Conservation (phyloP, 2,113 vertebrate species). For the Todiramphus saurophagus region DNA sequence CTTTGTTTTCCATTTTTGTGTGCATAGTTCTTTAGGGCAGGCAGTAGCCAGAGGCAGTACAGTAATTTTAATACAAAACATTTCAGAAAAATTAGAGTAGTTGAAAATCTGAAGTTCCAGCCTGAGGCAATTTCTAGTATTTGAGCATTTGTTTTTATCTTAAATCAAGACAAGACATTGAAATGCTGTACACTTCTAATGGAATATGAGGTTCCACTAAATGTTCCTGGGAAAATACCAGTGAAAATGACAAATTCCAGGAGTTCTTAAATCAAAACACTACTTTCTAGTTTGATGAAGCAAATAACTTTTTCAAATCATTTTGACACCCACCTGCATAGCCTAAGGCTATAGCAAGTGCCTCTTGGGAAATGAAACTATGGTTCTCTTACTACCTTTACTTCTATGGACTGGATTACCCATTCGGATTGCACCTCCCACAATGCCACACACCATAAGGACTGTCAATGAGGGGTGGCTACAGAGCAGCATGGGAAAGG, state of each 20-base stretch:
- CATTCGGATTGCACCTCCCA: not conserved
- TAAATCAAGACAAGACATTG: not conserved
- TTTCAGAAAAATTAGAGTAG: not conserved
- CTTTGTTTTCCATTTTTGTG: not conserved
- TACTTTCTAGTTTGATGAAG: not conserved
- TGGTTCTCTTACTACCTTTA: not conserved
- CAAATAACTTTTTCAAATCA: not conserved
- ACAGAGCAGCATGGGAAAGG: not conserved
- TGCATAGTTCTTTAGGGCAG: not conserved
- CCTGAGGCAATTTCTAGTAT: conserved; percentile 4
- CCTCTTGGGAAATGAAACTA: not conserved
- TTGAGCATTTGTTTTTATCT: not conserved
- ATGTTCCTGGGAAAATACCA: not conserved
- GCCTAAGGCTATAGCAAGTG: not conserved
- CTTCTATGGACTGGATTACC: not conserved
- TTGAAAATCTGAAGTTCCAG: not conserved
- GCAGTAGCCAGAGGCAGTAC: not conserved
- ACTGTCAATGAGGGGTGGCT: not conserved
- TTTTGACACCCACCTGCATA: not conserved
- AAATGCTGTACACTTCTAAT: not conserved
- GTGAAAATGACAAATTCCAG: not conserved
- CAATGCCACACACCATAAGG: not conserved
- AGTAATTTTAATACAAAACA: not conserved
- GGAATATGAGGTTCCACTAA: not conserved
- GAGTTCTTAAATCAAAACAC: not conserved